A percentile compares a stretch with the other conserved stretches of the same genome.
Evolutionary conservation across 2,888 invertebrate genomes (phyloP).

Genomic region (Bellardia pandia): DNA sequence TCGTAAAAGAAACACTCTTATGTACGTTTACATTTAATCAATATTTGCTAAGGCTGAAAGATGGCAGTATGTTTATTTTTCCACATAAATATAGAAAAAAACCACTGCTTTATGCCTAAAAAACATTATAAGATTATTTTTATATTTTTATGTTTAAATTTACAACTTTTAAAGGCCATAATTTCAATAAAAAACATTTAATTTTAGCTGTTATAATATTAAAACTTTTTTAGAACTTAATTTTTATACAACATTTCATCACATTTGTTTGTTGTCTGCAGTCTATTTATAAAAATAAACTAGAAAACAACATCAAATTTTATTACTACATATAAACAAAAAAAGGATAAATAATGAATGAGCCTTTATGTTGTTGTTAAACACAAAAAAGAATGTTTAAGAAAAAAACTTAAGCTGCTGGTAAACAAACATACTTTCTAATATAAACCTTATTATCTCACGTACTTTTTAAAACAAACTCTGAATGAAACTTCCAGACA

Average conservation of each 20-base stretch:
- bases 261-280: not conserved
- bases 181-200: slow-evolving; percentile 1
- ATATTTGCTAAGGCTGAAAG: slow-evolving; percentile 36
- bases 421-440: slow-evolving; percentile 50
- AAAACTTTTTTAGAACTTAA: not conserved
- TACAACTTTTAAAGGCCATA: not conserved
- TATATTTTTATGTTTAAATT: not conserved
- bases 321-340: slow-evolving; percentile 11
- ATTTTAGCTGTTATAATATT: slow-evolving; percentile 8
- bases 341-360: slow-evolving; percentile 37
- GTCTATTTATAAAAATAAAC: not conserved
- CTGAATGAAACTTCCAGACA: slow-evolving; percentile 7
- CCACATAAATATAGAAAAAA: not conserved
- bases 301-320: slow-evolving; percentile 20
- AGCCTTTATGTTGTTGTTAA: slow-evolving; percentile 26
- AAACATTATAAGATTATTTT: not conserved
- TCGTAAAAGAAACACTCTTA: not conserved
- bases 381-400: slow-evolving; percentile 20
- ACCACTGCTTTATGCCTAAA: too few species aligned
- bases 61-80: not conserved
- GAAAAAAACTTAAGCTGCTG: slow-evolving; percentile 15
- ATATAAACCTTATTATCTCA: slow-evolving; percentile 59
- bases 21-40: slow-evolving; percentile 54
- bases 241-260: not conserved
- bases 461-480: slow-evolving; percentile 61